Percentiles rank a stretch among this genome's conserved stretches.
Evolutionary conservation across 1,140 invertebrate genomes (phyloP).

Genomic region (Nasonia vitripennis): DNA sequence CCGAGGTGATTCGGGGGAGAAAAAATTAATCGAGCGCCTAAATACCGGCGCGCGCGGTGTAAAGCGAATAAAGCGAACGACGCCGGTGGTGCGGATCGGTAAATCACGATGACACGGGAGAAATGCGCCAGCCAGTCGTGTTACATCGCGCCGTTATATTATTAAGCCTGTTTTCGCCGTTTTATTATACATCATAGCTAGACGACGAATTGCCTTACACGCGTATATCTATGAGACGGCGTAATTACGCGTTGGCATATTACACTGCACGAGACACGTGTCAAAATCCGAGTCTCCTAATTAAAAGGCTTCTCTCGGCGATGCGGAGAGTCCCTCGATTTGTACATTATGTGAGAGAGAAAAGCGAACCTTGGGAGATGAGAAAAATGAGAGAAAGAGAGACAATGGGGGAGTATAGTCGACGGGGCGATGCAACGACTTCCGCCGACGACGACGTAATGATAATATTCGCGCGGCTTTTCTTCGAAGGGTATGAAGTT

Average conservation of each 20-base stretch:
- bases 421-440: conserved; percentile 24
- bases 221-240: background rate
- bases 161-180: background rate
- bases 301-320: background rate
- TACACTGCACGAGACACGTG: background rate
- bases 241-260: background rate
- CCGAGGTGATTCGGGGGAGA: conserved; percentile 17
- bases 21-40: conserved; percentile 40
- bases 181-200: background rate
- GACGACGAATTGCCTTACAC: background rate
- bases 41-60: background rate
- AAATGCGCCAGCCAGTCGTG: conserved; percentile 23
- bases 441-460: conserved; percentile 33
- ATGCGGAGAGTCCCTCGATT: background rate
- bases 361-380: background rate
- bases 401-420: conserved; percentile 18
- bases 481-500: background rate
- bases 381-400: background rate
- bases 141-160: background rate
- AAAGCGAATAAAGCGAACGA: conserved; percentile 19
- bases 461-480: conserved; percentile 29
- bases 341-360: background rate
- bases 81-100: conserved; percentile 20
- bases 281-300: background rate
- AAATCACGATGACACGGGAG: conserved; percentile 42